Evolutionary conservation across 2,113 vertebrate genomes (phyloP), one percentile per base, ranked within the genome.

Genomic region (Python bivittatus): DNA sequence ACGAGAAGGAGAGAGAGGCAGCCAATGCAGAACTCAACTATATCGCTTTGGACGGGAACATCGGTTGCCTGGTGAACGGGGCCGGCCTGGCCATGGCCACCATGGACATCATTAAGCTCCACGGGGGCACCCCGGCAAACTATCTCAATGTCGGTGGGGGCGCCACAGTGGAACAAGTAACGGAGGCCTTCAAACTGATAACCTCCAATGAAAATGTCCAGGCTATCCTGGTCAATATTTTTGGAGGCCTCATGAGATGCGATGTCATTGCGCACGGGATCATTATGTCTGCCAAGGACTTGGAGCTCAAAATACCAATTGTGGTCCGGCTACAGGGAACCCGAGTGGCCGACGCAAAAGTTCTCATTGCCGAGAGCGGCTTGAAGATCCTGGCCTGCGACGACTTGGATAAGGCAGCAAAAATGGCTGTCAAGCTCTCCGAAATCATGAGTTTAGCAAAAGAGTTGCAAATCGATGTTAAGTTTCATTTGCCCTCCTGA

Each of bases 21-120:
- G 98, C 98, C 90, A 98, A 97, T 91, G 98, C 99, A 1, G 97
- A 99, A 95, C 98, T 99, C 92, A 99, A 99, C 97, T 99, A 99
- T 95, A 99, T 99, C n/a, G 99, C 99, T 3, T 96, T 99, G 92
- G 99, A 99, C 8, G 99, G 99, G 88, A 99, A 98, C 96, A 99
- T 99, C 92, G 99, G 99, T 94, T 99, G 99, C 93, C 97, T 99
- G 96, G 99, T 99, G 8, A 99, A 99, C 25, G 99, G 99, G 52
- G 99, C 99, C 1, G 99, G 99, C 86, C 96, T 99, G 93, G 99
- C 99, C 52, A 99, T 99, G 99, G 99, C 99, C 87, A 99, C 99
- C 92, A 99, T 99, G 99, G 99, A 99, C 97, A 99, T 99, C 96
- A 99, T 99, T 94, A 99, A 99, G 94, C 99, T 99, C 27, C 99